Evolutionary conservation across 2,113 vertebrate species (phyloP).

Genomic region (Syngnathus floridae): DNA sequence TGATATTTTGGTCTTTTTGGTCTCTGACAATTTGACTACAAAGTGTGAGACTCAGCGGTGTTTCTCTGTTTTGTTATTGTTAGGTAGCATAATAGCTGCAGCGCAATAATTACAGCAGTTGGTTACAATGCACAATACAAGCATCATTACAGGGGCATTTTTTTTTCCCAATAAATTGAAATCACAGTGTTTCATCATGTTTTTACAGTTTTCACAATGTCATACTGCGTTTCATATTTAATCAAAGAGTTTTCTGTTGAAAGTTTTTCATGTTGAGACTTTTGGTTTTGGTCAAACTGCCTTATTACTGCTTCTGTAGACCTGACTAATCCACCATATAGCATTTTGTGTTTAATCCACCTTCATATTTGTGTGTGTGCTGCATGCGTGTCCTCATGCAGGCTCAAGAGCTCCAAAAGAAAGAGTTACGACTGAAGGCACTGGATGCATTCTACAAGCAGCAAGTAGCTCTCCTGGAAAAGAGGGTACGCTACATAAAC

Average conservation of each 20-base stretch:
- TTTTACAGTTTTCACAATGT: not conserved
- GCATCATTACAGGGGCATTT: not conserved
- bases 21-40: not conserved
- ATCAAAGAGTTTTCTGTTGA: not conserved
- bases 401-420: slow-evolving; percentile 77
- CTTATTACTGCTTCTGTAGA: not conserved
- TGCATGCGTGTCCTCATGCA: slow-evolving; percentile 40
- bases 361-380: slow-evolving; percentile 7
- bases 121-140: not conserved
- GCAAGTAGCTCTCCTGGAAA: slow-evolving; percentile 81
- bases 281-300: not conserved
- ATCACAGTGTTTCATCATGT: not conserved
- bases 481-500: slow-evolving; percentile 68
- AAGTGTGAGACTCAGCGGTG: not conserved
- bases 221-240: not conserved
- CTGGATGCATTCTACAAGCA: slow-evolving; percentile 81
- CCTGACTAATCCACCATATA: not conserved
- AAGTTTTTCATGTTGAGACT: not conserved
- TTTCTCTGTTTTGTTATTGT: not conserved
- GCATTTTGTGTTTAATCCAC: slow-evolving; percentile 7
- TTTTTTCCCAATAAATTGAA: not conserved
- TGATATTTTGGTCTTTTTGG: not conserved
- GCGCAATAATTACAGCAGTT: not conserved
- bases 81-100: not conserved
- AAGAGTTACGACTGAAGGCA: slow-evolving; percentile 75